Evolutionary conservation across 2,797 vertebrate genomes (phyloP).

Genomic region (Anableps anableps): DNA sequence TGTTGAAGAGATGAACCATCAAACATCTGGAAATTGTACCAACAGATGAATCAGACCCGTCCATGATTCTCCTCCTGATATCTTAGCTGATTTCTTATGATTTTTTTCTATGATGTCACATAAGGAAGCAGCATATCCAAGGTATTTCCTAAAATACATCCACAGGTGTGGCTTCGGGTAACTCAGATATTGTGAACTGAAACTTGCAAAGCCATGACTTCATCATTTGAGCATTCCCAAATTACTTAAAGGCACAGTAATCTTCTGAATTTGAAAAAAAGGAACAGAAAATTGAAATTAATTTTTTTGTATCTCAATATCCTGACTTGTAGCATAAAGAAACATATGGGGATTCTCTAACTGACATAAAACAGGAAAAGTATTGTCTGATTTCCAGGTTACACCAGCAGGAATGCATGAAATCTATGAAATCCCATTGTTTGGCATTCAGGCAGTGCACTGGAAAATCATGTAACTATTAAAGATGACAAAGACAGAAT

Average conservation of each 20-base stretch:
- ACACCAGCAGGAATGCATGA: not conserved
- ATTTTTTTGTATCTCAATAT: not conserved
- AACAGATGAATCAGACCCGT: too few relatives aligned
- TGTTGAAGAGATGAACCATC: too few relatives aligned
- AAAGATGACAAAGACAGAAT: not conserved
- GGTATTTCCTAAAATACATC: not conserved
- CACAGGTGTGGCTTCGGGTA: not conserved
- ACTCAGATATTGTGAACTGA: not conserved
- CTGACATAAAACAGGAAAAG: not conserved
- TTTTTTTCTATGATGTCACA: too few relatives aligned
- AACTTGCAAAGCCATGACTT: not conserved
- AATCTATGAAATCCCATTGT: not conserved
- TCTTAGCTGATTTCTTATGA: too few relatives aligned
- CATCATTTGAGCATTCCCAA: not conserved
- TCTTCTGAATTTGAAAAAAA: not conserved
- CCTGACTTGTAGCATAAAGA: not conserved
- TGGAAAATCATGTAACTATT: not conserved
- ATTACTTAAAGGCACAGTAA: not conserved
- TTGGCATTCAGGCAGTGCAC: not conserved
- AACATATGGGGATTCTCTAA: not conserved
- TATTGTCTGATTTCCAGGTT: not conserved
- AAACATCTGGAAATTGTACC: not conserved
- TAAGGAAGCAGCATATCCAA: too few relatives aligned
- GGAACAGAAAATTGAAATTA: not conserved
- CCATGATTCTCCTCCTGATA: too few relatives aligned